Conservation (phyloP, 2,797 vertebrate species). For the Gymnothorax reevesii region DNA sequence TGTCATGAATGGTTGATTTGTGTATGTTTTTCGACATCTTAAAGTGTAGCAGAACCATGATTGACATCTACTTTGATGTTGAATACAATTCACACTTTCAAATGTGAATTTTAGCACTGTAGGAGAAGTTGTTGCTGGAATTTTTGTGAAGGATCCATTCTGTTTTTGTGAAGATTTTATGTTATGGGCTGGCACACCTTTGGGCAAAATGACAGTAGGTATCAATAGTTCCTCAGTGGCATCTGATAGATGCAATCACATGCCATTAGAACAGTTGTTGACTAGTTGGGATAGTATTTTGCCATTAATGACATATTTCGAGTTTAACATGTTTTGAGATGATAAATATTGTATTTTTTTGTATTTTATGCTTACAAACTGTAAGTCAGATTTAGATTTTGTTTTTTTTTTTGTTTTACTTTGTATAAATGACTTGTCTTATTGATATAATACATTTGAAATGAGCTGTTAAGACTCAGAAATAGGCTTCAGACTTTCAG, state of each 20-base stretch:
- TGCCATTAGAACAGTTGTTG: background rate
- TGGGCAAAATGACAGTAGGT: background rate
- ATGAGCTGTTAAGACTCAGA: constrained; percentile 15
- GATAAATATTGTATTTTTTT: no score
- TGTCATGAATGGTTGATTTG: constrained; percentile 4
- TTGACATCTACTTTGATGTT: constrained; percentile 8
- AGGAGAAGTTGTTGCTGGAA: background rate
- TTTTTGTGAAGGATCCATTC: background rate
- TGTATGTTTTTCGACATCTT: constrained; percentile 16
- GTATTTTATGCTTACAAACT: background rate
- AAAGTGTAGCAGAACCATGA: background rate
- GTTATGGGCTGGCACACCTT: background rate
- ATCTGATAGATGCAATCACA: background rate
- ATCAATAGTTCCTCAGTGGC: background rate
- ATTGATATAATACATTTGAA: background rate
- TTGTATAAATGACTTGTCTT: background rate
- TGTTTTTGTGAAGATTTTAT: background rate
- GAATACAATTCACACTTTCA: background rate
- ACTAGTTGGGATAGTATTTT: background rate
- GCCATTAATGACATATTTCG: background rate
- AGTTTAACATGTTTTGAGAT: no score
- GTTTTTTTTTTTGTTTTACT: background rate
- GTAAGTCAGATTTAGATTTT: background rate
- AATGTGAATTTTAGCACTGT: background rate
- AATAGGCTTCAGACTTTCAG: background rate